Percentiles rank a stretch among this genome's conserved stretches.
Conservation (phyloP, 1,140 invertebrate genomes). For the Notospermus geniculatus region DNA sequence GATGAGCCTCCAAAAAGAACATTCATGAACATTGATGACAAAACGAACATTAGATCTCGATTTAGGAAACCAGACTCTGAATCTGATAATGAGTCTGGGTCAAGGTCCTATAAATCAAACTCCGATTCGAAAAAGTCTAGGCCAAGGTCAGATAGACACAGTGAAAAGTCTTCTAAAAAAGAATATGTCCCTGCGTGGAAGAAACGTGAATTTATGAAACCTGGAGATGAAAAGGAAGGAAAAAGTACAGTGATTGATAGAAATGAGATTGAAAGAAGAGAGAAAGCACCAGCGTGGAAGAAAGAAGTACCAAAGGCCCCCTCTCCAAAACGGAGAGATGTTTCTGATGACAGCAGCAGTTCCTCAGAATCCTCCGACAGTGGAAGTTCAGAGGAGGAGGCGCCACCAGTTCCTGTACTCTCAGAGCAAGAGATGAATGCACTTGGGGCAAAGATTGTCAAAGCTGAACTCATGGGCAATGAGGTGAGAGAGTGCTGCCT, state of each 20-base stretch:
- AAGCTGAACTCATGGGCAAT: slow-evolving; percentile 84
- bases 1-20: background rate
- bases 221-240: background rate
- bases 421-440: slow-evolving; percentile 82
- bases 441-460: slow-evolving; percentile 81
- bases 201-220: too few species aligned
- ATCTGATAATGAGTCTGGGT: too few species aligned
- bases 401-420: slow-evolving; percentile 23
- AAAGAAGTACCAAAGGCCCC: too few species aligned
- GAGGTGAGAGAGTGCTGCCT: slow-evolving; percentile 56
- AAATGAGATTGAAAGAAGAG: background rate
- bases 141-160: too few species aligned
- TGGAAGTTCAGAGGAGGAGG: slow-evolving; percentile 10
- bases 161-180: too few species aligned
- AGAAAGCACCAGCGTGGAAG: background rate
- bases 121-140: too few species aligned
- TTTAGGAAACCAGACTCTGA: slow-evolving; percentile 1
- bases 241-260: background rate
- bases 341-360: too few species aligned
- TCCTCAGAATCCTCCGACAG: background rate
- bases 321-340: too few species aligned
- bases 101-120: too few species aligned
- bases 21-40: slow-evolving; percentile 27
- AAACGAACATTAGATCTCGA: background rate
- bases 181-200: too few species aligned